Evolutionary conservation across 2,797 vertebrate genomes (phyloP).

Genomic region (Hemibagrus guttatus): DNA sequence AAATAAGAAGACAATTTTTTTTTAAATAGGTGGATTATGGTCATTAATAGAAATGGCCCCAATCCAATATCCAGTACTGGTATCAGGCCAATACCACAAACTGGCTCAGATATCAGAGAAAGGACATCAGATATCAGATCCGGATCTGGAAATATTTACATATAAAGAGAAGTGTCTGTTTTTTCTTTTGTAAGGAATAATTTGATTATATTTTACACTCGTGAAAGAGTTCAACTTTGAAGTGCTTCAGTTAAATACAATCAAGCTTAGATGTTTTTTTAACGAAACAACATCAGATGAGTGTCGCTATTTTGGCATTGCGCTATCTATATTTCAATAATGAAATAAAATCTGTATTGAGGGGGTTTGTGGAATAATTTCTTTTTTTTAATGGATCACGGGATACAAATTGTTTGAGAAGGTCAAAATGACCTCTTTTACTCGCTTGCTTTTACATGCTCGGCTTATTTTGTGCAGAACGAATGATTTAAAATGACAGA

Average conservation of each 20-base stretch:
- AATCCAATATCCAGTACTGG: neutral
- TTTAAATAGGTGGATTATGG: neutral
- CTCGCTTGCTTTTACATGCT: neutral
- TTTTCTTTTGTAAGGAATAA: neutral
- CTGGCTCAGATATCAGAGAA: neutral
- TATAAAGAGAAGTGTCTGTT: neutral
- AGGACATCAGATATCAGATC: neutral
- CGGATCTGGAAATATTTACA: neutral
- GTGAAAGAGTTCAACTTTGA: too few relatives aligned
- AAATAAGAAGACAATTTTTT: neutral
- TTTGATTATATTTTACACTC: too few relatives aligned
- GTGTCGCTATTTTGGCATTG: too few relatives aligned
- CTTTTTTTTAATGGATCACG: neutral
- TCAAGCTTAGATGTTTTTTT: too few relatives aligned
- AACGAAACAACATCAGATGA: too few relatives aligned
- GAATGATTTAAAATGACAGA: neutral
- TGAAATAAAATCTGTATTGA: neutral
- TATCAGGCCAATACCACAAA: neutral
- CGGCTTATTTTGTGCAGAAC: neutral
- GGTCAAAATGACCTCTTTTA: neutral
- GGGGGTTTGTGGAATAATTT: neutral
- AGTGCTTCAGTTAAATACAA: too few relatives aligned
- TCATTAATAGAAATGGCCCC: neutral
- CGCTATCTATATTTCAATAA: too few relatives aligned
- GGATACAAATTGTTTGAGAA: neutral